phyloP scores from a whole-genome alignment of 2,888 invertebrate genomes.

The Deilephila elpenor region DNA sequence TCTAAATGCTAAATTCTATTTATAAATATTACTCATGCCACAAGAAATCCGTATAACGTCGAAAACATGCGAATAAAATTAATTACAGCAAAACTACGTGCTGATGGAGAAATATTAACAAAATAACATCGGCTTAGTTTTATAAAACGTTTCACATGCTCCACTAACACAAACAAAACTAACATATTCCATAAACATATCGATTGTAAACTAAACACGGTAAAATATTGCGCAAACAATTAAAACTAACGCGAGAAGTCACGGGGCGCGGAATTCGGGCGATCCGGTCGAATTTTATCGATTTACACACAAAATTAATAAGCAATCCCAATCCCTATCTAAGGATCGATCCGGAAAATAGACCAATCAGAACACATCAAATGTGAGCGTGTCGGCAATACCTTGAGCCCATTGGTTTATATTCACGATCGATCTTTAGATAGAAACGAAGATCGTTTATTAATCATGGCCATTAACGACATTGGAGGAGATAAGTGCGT shows the following conservation, averaged over 20 bases:
- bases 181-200: not conserved
- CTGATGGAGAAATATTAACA: not conserved
- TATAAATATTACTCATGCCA: not conserved
- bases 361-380: no score
- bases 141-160: slow-evolving; percentile 1
- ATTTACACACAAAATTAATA: no score
- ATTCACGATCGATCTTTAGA: no score
- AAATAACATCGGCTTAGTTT: not conserved
- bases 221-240: not conserved
- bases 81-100: not conserved
- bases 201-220: not conserved
- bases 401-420: no score
- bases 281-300: no score
- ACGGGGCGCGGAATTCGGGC: no score
- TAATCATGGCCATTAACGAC: no score
- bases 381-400: no score
- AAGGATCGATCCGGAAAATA: no score
- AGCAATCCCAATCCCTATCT: no score
- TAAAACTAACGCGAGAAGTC: not conserved
- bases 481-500: no score
- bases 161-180: not conserved
- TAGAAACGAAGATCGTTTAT: no score
- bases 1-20: not conserved
- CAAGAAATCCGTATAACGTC: not conserved
- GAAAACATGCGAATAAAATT: not conserved